phyloP scores from a whole-genome alignment of 2,797 vertebrate species.

The Moxostoma hubbsi region DNA sequence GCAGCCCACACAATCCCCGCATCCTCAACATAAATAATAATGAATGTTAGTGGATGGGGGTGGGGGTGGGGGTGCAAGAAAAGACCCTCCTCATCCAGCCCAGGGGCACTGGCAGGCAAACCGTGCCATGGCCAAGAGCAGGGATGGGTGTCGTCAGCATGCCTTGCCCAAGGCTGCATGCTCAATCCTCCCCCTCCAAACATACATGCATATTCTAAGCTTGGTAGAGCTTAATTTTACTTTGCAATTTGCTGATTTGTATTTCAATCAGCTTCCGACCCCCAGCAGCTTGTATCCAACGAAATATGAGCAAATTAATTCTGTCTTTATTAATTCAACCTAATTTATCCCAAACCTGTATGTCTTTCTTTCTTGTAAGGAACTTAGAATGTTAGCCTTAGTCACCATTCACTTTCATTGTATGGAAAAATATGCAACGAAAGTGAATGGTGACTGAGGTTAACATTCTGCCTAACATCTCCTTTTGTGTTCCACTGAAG shows the following conservation, averaged over 20 bases:
- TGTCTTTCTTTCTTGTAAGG: slow-evolving; percentile 27
- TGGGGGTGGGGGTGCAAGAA: too few species aligned
- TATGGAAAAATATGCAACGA: too few species aligned
- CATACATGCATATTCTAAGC: slow-evolving; percentile 50
- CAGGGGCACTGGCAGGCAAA: slow-evolving; percentile 72
- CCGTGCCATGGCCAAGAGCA: slow-evolving; percentile 78
- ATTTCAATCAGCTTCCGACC: slow-evolving; percentile 70
- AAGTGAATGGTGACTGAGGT: too few species aligned
- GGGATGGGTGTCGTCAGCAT: slow-evolving; percentile 71
- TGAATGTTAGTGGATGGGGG: too few species aligned
- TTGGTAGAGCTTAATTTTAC: slow-evolving; percentile 64
- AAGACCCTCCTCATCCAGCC: slow-evolving; percentile 61
- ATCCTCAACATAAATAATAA: too few species aligned
- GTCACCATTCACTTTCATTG: too few species aligned
- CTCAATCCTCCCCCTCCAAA: slow-evolving; percentile 45
- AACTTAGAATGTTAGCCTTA: too few species aligned
- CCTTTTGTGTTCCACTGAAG: too few species aligned
- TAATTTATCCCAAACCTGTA: slow-evolving; percentile 53
- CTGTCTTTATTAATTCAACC: too few species aligned
- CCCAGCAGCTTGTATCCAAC: slow-evolving; percentile 56
- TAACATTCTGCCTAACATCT: too few species aligned
- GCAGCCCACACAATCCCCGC: too few species aligned
- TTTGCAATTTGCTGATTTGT: slow-evolving; percentile 70
- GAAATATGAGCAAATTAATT: slow-evolving; percentile 56
- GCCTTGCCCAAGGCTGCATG: slow-evolving; percentile 67